phyloP scores from a whole-genome alignment of 2,113 vertebrate species.

The Arizona elegans region DNA sequence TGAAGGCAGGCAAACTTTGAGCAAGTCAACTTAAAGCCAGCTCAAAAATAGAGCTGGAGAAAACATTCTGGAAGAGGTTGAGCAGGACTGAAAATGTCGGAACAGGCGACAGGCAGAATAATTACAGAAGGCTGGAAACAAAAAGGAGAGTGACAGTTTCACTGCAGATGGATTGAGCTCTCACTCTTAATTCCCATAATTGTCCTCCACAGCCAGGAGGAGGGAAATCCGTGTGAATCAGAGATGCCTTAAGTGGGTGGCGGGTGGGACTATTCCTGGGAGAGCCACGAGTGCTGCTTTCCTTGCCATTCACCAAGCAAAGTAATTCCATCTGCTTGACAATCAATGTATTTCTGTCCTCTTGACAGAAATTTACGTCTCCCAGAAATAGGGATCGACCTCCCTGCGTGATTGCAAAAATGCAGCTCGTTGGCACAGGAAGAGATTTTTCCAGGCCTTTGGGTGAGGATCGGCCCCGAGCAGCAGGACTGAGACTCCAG shows the following conservation, averaged over 20 bases:
- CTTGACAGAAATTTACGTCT: slow-evolving; percentile 16
- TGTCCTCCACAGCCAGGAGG: slow-evolving; percentile 65
- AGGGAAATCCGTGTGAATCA: slow-evolving; percentile 63
- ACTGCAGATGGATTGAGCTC: slow-evolving; percentile 63
- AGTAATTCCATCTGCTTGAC: slow-evolving; percentile 34
- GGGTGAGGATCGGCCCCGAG: background rate
- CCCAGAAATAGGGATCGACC: background rate
- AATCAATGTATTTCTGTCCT: slow-evolving; percentile 16
- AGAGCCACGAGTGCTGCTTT: slow-evolving; percentile 52
- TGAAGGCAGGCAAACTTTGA: background rate
- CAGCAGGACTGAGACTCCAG: background rate
- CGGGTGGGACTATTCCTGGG: slow-evolving; percentile 63
- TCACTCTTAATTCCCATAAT: slow-evolving; percentile 65
- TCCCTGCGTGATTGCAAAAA: background rate
- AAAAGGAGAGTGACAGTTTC: slow-evolving; percentile 61
- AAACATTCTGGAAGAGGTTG: slow-evolving; percentile 2
- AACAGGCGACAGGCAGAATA: slow-evolving; percentile 53
- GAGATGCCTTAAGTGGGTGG: slow-evolving; percentile 62
- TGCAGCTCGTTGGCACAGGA: background rate
- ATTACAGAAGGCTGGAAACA: slow-evolving; percentile 61
- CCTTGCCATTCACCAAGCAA: slow-evolving; percentile 45
- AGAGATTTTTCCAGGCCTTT: background rate
- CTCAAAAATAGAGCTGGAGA: slow-evolving; percentile 18
- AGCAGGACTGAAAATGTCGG: slow-evolving; percentile 48
- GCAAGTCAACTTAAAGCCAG: slow-evolving; percentile 12